phyloP scores from a whole-genome alignment of 2,797 vertebrate genomes.

The Triplophysa yarkandensis region DNA sequence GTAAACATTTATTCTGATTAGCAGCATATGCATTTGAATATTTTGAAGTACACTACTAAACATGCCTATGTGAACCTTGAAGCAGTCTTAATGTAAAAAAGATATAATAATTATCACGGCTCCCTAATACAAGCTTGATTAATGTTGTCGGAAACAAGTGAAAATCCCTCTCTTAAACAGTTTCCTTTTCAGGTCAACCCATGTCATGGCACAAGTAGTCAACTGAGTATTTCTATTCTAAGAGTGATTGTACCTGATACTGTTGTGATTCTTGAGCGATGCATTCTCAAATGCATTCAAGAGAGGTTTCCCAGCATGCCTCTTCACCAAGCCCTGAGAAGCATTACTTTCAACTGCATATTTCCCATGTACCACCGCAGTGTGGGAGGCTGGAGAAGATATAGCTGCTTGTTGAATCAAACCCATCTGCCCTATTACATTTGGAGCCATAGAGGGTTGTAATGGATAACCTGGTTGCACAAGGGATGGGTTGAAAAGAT shows the following conservation, averaged over 20 bases:
- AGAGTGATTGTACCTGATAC: slow-evolving; percentile 6
- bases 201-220: not conserved
- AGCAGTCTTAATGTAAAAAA: too few relatives aligned
- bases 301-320: slow-evolving; percentile 29
- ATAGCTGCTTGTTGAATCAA: slow-evolving; percentile 24
- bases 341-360: slow-evolving; percentile 1
- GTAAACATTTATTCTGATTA: not conserved
- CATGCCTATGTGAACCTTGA: too few relatives aligned
- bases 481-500: slow-evolving; percentile 24
- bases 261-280: slow-evolving; percentile 20
- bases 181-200: not conserved
- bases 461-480: slow-evolving; percentile 13
- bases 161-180: not conserved
- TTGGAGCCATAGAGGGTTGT: not conserved
- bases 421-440: slow-evolving; percentile 14
- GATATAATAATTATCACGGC: too few relatives aligned
- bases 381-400: slow-evolving; percentile 8
- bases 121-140: too few relatives aligned
- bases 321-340: slow-evolving; percentile 1
- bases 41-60: too few relatives aligned
- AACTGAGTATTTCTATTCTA: not conserved
- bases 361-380: not conserved
- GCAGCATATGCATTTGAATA: not conserved
- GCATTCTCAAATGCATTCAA: slow-evolving; percentile 20
- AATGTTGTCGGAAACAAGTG: not conserved